Base-by-base conservation (phyloP, 1,140 invertebrate genomes). In the Mycetomoellerius zeteki region DNA sequence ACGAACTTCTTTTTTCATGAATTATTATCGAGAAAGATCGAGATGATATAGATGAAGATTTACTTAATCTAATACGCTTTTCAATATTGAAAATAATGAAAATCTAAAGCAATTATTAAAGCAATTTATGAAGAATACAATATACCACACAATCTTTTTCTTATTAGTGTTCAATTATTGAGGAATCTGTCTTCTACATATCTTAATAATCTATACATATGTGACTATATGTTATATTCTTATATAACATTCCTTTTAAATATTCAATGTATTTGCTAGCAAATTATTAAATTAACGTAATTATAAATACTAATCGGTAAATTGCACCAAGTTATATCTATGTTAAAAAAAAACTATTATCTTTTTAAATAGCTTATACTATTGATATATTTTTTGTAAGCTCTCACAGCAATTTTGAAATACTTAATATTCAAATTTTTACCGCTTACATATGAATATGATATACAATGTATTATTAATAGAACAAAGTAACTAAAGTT, bases 181-280 rank as follows among this genome's bases (percentile, higher is more conserved):
- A 64, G n/a, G 10, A 47, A 56, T 37, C 14, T 52, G 54, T 27
- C 14, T 50, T 54, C 33, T 69, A 33, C 2, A 16, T 47, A 3
- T 56, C 58, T 78, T 73, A 56, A 73, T 30, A 62, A 47, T 43
- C 7, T 24, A 56, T 56, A 56, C 8, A 50, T 27, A 47, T 14
- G 19, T 33, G 16, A 58, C 30, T 77, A 64, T 77, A 62, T n/a
- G n/a, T 64, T 21, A 76, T 12, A 19, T 2, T 64, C 4, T 33
- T 33, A 77, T 43, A 43, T 47, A 78, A 78, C 27, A 52, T 33
- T 67, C 14, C 27, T 52, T n/a, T 54, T 33, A 77, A 60, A 77
- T 77, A 77, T 80, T 33, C n/a, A 33, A 62, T 80, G 30, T 80
- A 80, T 19, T 81, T 81, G 33, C 50, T 16, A n/a, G 5, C 67